A percentile compares a stretch with the other conserved stretches of the same genome.
These are phyloP conservation scores for Danaus plexippus DNA, from an alignment of 1,140 invertebrate genomes.

Conservation along the genomic window DNA sequence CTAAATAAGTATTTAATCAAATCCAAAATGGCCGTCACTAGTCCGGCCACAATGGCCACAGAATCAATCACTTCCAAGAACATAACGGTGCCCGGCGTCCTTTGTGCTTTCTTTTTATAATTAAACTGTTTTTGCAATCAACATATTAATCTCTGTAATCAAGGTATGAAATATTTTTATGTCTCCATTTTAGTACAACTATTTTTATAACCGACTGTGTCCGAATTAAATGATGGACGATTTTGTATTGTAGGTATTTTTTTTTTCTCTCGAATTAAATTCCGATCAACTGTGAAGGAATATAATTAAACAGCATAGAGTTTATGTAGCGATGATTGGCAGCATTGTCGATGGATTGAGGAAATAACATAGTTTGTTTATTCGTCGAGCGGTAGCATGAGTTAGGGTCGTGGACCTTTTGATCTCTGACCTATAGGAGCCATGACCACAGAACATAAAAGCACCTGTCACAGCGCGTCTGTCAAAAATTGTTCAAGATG, in stretches of 20 bases:
- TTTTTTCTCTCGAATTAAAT: no score
- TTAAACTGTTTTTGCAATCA: slow-evolving; percentile 38
- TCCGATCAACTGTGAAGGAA: no score
- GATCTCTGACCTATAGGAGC: slow-evolving; percentile 16
- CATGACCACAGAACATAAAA: slow-evolving; percentile 3
- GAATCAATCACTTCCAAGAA: slow-evolving; percentile 58
- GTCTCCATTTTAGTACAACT: no score
- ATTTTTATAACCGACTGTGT: no score
- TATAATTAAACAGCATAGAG: no score
- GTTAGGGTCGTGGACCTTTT: neutral
- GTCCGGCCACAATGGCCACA: slow-evolving; percentile 40
- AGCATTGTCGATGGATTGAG: no score
- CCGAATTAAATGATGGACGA: no score
- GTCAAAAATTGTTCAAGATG: slow-evolving; percentile 5
- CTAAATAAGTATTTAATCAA: neutral
- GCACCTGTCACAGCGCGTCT: slow-evolving; percentile 15
- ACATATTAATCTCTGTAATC: neutral
- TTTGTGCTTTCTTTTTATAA: slow-evolving; percentile 46
- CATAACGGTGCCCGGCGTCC: slow-evolving; percentile 38
- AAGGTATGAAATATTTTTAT: no score
- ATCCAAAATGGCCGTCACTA: neutral
- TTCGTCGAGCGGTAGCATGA: no score
- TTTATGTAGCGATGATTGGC: no score
- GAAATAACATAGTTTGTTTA: no score
- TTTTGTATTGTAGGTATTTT: no score